Percentiles rank a stretch among this genome's conserved stretches.
phyloP scores from a whole-genome alignment of 2,888 invertebrate species.

The Phyto melanocephala region DNA sequence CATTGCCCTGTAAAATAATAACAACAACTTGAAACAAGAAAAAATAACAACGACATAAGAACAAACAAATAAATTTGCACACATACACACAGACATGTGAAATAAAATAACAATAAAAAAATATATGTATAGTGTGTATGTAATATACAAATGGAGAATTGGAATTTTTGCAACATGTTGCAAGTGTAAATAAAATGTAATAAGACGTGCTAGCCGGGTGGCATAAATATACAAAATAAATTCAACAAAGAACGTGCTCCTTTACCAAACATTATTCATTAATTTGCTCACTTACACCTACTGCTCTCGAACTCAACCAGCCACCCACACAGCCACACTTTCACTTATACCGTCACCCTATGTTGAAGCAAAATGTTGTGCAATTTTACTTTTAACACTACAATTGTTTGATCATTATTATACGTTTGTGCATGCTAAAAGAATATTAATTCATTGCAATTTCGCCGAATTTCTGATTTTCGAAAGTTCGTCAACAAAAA shows the following conservation, averaged over 20 bases:
- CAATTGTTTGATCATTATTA: background rate
- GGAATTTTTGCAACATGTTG: constrained; percentile 66
- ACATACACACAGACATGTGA: background rate
- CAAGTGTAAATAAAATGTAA: constrained; percentile 66
- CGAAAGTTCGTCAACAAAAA: too few relatives aligned
- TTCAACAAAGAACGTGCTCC: background rate
- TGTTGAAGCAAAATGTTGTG: background rate
- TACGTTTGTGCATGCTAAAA: too few relatives aligned
- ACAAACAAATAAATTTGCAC: too few relatives aligned
- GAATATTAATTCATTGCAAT: too few relatives aligned
- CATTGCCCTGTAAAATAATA: background rate
- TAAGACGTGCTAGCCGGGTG: constrained; percentile 63
- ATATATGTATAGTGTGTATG: background rate
- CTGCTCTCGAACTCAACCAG: background rate
- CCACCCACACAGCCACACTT: background rate
- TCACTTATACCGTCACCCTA: background rate
- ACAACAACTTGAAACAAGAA: constrained; percentile 18
- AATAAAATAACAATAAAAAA: too few relatives aligned
- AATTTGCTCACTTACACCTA: constrained; percentile 13
- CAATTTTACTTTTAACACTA: background rate
- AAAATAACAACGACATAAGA: background rate
- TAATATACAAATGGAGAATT: constrained; percentile 41
- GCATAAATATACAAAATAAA: background rate
- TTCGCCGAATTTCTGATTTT: too few relatives aligned
- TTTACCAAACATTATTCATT: constrained; percentile 10